Base-by-base conservation (phyloP, 2,797 vertebrate genomes). In the Protonibea diacanthus region DNA sequence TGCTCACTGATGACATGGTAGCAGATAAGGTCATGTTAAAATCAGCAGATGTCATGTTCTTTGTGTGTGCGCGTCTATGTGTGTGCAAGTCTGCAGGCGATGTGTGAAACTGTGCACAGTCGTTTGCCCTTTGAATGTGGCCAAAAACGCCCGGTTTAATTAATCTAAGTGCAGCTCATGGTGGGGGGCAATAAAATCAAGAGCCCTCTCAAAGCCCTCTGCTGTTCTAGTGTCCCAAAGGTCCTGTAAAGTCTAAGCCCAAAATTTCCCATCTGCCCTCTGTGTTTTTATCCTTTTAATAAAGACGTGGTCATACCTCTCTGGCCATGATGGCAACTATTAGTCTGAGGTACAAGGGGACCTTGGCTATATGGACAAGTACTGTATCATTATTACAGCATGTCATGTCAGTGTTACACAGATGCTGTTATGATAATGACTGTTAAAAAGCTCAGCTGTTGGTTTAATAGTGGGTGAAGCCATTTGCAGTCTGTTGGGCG, bases 361-460 rank as follows among this genome's bases (percentile, higher is more conserved):
- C 86, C 84, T 87, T 87, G 77, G 58, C 64, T 84, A 49, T 81
- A 56, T 17, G 64, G 74, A 84, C 59, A 63, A 45, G 76, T 4
- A 5, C 60, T 87, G 73, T 52, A 77, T 85, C 84, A 81, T 87
- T 80, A 90, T 88, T 85, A 89, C 78, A 88, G 75, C 77, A 62
- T 86, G 88, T 81, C 85, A 81, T 82, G 90, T 91, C 88, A 87
- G 79, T 40, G 42, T 78, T 86, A 76, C 90, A 81, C 84, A 87
- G 84, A 91, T 88, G 89, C 87, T 76, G 73, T 66, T 77, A 81
- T 77, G 85, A 90, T 89, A 88, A 88, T 85, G 86, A 83, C 70
- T 48, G 80, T 79, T 89, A 81, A 88, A 88, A 86, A 82, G 85
- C 88, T 89, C 81, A 80, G 85, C 89, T 91, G 87, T 84, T 87